These are phyloP conservation scores for Cebidichthys violaceus DNA, from an alignment of 2,113 vertebrate species.

Conservation along the genomic window DNA sequence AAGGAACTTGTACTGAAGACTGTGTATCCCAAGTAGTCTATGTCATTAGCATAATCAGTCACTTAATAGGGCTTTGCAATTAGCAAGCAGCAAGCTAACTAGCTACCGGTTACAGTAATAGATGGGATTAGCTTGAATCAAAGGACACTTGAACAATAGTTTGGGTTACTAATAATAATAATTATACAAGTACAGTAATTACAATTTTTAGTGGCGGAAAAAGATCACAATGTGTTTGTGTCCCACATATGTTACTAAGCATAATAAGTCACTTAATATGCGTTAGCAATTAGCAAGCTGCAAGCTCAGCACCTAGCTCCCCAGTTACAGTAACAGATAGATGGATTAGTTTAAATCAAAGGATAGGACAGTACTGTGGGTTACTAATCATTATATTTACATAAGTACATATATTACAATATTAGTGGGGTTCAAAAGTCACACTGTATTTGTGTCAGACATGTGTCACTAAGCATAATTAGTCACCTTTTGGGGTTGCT, in stretches of 20 bases:
- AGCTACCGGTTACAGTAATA: not conserved
- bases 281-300: not conserved
- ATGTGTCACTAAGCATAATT: not conserved
- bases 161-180: not conserved
- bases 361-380: not conserved
- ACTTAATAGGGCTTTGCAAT: not conserved
- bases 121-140: not conserved
- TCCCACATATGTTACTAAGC: not conserved
- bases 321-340: too few relatives aligned
- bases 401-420: not conserved
- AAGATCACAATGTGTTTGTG: not conserved
- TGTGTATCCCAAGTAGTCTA: not conserved
- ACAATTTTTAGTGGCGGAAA: not conserved
- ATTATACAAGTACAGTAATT: not conserved
- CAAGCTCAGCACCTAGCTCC: not conserved
- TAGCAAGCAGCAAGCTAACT: constrained; percentile 1
- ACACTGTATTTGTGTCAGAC: not conserved
- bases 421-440: not conserved
- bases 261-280: too few relatives aligned
- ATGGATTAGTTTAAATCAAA: not conserved
- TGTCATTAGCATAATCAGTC: not conserved
- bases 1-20: not conserved
- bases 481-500: not conserved
- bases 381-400: not conserved
- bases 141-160: not conserved